Evolutionary conservation across 2,797 vertebrate genomes (phyloP).

Genomic region (Alectoris magna): DNA sequence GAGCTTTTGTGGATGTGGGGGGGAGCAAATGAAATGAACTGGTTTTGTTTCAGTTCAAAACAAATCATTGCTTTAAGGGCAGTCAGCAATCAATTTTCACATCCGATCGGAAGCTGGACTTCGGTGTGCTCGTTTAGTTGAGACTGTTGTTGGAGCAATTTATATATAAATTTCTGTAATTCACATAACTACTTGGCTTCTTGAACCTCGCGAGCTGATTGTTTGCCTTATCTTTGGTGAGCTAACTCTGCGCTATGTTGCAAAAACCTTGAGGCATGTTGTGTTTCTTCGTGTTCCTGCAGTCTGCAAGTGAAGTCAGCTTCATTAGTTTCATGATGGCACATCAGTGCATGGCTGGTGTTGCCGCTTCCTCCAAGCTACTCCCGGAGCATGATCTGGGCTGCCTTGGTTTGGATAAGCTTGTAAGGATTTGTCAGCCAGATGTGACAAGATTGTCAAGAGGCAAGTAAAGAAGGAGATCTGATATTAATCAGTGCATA

Average conservation of each 20-base stretch:
- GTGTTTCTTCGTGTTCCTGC: constrained; percentile 76
- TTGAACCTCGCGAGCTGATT: constrained; percentile 70
- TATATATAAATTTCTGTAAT: constrained; percentile 51
- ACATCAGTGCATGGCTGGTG: constrained; percentile 80
- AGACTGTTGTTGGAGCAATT: constrained; percentile 34
- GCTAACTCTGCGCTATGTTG: constrained; percentile 73
- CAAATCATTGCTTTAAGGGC: constrained; percentile 16
- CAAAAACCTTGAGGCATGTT: constrained; percentile 76
- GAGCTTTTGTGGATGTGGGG: background rate
- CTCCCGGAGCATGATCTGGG: constrained; percentile 82
- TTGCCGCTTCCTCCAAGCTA: constrained; percentile 82
- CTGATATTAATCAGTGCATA: constrained; percentile 92
- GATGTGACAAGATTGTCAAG: constrained; percentile 93
- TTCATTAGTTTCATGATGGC: constrained; percentile 87
- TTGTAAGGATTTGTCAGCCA: constrained; percentile 92
- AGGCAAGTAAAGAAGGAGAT: constrained; percentile 87
- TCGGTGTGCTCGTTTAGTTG: constrained; percentile 35
- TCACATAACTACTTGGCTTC: constrained; percentile 70
- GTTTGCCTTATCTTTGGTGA: constrained; percentile 75
- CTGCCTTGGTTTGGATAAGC: constrained; percentile 84
- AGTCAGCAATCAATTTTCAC: constrained; percentile 44
- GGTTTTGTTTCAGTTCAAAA: constrained; percentile 12
- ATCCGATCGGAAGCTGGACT: constrained; percentile 41
- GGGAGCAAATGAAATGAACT: background rate
- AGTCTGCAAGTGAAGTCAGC: constrained; percentile 80